phyloP scores from a whole-genome alignment of 2,113 vertebrate genomes.

The Forbesichthys agassizii region DNA sequence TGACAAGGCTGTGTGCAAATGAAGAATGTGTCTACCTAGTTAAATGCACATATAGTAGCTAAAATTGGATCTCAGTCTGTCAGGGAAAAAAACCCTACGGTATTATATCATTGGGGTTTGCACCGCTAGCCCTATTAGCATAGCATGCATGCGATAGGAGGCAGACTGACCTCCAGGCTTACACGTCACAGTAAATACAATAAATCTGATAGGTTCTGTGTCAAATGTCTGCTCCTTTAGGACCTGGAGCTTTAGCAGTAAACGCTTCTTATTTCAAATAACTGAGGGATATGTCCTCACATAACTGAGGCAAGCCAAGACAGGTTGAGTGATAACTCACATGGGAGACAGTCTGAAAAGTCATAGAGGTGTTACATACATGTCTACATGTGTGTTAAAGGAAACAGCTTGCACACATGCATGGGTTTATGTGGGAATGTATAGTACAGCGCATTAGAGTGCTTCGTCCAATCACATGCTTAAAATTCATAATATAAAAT shows the following conservation, averaged over 20 bases:
- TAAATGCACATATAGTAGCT: neutral
- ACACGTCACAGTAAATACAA: conserved; percentile 48
- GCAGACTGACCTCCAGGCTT: conserved; percentile 6
- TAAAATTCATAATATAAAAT: no score
- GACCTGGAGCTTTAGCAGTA: conserved; percentile 36
- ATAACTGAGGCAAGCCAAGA: conserved; percentile 1
- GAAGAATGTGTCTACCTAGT: conserved; percentile 9
- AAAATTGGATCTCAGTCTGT: conserved; percentile 20
- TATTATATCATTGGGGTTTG: conserved; percentile 41
- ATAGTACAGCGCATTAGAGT: no score
- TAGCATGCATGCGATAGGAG: conserved; percentile 12
- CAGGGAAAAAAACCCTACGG: conserved; percentile 16
- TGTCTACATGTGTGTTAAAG: no score
- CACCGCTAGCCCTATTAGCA: conserved; percentile 20
- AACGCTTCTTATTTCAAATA: conserved; percentile 49
- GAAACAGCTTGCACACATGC: no score
- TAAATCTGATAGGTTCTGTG: conserved; percentile 40
- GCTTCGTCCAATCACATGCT: no score
- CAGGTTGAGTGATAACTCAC: conserved; percentile 14
- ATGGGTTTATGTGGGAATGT: no score
- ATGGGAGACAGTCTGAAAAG: conserved; percentile 19
- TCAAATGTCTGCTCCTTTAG: conserved; percentile 40
- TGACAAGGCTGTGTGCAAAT: conserved; percentile 13
- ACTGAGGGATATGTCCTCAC: conserved; percentile 39
- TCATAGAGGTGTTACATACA: conserved; percentile 6